These are phyloP conservation scores for Lamprotornis superbus DNA, from an alignment of 2,113 vertebrate species.

Conservation along the genomic window DNA sequence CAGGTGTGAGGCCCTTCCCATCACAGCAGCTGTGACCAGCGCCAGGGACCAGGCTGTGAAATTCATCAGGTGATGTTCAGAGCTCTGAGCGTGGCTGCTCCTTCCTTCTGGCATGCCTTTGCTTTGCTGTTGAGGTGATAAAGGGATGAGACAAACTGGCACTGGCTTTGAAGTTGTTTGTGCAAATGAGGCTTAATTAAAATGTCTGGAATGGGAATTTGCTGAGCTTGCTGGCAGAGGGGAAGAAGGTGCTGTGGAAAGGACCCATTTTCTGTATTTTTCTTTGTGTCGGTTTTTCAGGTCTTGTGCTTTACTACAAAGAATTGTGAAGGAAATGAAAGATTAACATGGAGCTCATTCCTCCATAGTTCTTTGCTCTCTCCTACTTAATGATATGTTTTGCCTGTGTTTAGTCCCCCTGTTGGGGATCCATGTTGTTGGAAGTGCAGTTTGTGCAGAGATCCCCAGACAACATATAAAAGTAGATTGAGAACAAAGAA, in stretches of 20 bases:
- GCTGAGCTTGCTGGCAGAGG: background rate
- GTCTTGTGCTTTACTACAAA: background rate
- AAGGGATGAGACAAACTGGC: background rate
- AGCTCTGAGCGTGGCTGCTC: background rate
- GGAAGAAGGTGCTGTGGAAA: background rate
- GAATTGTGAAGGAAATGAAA: background rate
- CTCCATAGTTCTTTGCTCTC: background rate
- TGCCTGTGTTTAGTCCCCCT: background rate
- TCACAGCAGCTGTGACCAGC: conserved; percentile 63
- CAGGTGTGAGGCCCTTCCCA: conserved; percentile 39
- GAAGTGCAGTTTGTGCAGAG: background rate
- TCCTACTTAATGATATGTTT: background rate
- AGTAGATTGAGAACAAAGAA: background rate
- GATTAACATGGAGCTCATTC: background rate
- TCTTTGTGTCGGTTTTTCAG: background rate
- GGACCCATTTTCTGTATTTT: background rate
- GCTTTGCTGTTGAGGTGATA: background rate
- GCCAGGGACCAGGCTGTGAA: conserved; percentile 79
- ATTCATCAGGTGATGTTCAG: conserved; percentile 85
- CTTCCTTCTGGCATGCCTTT: background rate
- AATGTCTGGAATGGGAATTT: background rate
- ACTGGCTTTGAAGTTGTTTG: conserved; percentile 8
- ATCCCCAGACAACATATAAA: background rate
- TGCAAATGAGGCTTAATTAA: conserved; percentile 40
- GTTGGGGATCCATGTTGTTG: background rate